Percentiles rank a stretch among this genome's conserved stretches.
phyloP scores from a whole-genome alignment of 2,797 vertebrate species.

The Heteromormyrus szaboi region DNA sequence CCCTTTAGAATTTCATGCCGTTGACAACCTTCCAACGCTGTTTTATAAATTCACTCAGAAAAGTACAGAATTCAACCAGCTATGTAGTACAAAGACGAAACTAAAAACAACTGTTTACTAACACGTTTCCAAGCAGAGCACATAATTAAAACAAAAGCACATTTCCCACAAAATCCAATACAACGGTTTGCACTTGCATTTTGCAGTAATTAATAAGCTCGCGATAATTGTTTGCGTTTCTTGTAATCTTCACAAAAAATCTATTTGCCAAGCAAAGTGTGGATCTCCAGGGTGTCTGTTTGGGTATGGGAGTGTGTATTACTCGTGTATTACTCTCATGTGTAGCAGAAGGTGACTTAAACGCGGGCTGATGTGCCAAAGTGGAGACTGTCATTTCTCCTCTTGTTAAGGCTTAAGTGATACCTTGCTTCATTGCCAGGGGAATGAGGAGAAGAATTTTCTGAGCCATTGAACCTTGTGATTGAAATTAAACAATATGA shows the following conservation, averaged over 20 bases:
- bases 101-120: background rate
- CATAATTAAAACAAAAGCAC: slow-evolving; percentile 1
- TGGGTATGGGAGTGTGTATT: background rate
- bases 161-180: background rate
- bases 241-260: background rate
- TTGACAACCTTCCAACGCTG: background rate
- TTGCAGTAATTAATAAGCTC: slow-evolving; percentile 4
- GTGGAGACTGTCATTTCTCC: slow-evolving; percentile 21
- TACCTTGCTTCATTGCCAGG: slow-evolving; percentile 45
- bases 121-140: background rate
- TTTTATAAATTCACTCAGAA: background rate
- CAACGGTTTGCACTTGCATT: background rate
- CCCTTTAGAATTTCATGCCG: background rate
- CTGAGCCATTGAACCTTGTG: slow-evolving; percentile 64
- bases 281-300: background rate
- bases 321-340: background rate
- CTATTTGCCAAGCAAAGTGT: background rate
- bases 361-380: background rate
- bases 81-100: background rate
- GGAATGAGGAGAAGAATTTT: slow-evolving; percentile 56
- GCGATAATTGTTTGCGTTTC: background rate
- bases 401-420: slow-evolving; percentile 50
- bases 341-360: slow-evolving; percentile 3
- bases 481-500: slow-evolving; percentile 71
- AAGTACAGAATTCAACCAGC: background rate